Conservation (phyloP, 2,888 invertebrate species). For the Cephus nigrinus region DNA sequence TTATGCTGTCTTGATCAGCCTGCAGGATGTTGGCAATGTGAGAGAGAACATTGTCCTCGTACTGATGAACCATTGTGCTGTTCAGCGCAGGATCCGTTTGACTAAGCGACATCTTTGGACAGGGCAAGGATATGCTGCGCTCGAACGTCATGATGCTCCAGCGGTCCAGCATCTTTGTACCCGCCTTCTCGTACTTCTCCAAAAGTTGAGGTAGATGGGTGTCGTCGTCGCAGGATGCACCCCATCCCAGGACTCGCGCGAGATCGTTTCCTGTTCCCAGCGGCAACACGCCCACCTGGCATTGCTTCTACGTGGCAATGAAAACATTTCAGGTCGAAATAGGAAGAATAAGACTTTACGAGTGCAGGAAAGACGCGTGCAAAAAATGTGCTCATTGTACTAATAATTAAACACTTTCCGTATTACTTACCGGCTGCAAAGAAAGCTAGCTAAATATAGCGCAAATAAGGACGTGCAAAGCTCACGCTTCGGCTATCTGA, state of each 20-base stretch:
- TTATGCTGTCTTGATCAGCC: slow-evolving; percentile 80
- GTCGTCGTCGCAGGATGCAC: slow-evolving; percentile 95
- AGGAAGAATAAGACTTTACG: too few species aligned
- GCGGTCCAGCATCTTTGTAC: slow-evolving; percentile 96
- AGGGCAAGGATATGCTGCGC: slow-evolving; percentile 75
- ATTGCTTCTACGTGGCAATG: slow-evolving; percentile 76
- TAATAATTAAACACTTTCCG: background rate
- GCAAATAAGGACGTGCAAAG: slow-evolving; percentile 46
- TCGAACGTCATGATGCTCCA: slow-evolving; percentile 98
- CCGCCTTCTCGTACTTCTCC: slow-evolving; percentile 95
- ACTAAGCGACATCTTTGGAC: slow-evolving; percentile 67
- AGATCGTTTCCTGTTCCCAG: slow-evolving; percentile 97
- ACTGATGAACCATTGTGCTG: slow-evolving; percentile 73
- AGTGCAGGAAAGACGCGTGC: too few species aligned
- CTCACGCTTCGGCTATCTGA: slow-evolving; percentile 46
- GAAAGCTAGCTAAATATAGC: slow-evolving; percentile 49
- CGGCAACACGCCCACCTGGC: slow-evolving; percentile 94
- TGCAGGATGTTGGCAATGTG: slow-evolving; percentile 89
- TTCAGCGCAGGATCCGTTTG: slow-evolving; percentile 69
- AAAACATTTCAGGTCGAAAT: too few species aligned
- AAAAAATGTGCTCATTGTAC: too few species aligned
- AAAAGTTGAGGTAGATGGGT: slow-evolving; percentile 91
- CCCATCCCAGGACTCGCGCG: slow-evolving; percentile 96
- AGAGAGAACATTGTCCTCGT: slow-evolving; percentile 81
- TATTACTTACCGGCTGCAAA: slow-evolving; percentile 50